Conservation (phyloP, 2,113 vertebrate species). For the Podarcis raffonei region DNA sequence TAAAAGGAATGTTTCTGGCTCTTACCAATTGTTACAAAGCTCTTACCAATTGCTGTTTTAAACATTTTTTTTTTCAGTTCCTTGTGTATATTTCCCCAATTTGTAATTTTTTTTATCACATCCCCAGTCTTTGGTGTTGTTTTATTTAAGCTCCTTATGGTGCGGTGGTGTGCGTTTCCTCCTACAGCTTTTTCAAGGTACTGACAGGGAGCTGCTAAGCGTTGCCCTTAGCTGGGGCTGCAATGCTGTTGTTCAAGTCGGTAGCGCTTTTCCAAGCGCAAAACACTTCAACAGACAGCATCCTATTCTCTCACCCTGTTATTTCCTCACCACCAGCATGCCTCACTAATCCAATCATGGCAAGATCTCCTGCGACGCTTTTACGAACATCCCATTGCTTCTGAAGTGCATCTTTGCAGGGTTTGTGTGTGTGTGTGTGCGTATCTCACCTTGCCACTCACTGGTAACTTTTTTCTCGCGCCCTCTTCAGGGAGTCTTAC, state of each 20-base stretch:
- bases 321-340: not conserved
- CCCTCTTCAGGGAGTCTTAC: not conserved
- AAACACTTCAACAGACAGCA: not conserved
- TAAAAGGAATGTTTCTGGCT: too few species aligned
- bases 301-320: not conserved
- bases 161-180: not conserved
- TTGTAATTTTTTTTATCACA: too few species aligned
- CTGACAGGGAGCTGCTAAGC: not conserved
- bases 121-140: not conserved
- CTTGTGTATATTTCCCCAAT: too few species aligned
- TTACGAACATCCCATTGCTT: not conserved
- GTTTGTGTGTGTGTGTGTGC: too few species aligned
- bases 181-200: not conserved
- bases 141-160: not conserved
- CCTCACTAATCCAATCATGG: not conserved
- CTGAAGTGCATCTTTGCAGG: not conserved
- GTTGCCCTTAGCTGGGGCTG: not conserved
- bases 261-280: not conserved
- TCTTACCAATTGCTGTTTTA: too few species aligned
- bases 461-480: not conserved
- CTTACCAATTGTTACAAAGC: too few species aligned
- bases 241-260: not conserved
- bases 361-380: not conserved
- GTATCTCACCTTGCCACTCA: not conserved
- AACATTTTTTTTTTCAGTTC: too few species aligned